These are phyloP conservation scores for Aplodontia rufa DNA, from an alignment of 2,113 vertebrate species.

Conservation along the genomic window DNA sequence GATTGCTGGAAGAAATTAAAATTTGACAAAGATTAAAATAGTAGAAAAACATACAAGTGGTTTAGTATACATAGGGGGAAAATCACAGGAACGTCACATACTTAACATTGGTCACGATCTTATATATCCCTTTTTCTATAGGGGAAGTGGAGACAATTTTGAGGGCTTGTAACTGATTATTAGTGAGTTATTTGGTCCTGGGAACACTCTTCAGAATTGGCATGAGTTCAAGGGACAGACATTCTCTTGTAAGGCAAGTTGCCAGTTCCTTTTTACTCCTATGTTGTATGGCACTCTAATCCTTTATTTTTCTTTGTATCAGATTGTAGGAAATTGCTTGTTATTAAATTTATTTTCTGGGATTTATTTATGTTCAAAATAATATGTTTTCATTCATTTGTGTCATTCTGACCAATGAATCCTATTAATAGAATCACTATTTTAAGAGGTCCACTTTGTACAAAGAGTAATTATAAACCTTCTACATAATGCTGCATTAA, in stretches of 20 bases:
- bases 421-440: not conserved
- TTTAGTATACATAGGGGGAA: not conserved
- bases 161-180: not conserved
- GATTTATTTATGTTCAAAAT: not conserved
- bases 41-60: not conserved
- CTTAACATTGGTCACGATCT: not conserved
- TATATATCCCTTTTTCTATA: not conserved
- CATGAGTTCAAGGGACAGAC: not conserved
- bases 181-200: not conserved
- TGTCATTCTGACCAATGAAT: not conserved
- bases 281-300: not conserved
- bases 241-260: not conserved
- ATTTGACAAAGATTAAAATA: not conserved
- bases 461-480: not conserved
- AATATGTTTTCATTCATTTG: not conserved
- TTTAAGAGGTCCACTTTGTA: not conserved
- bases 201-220: not conserved
- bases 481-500: accelerated
- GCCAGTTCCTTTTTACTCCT: not conserved
- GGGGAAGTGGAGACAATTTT: not conserved
- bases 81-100: not conserved
- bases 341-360: not conserved
- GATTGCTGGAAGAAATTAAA: too few relatives aligned
- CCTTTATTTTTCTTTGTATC: not conserved
- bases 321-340: not conserved